Evolutionary conservation across 1,140 invertebrate species (phyloP).

Genomic region (Schlechtendalia chinensis): DNA sequence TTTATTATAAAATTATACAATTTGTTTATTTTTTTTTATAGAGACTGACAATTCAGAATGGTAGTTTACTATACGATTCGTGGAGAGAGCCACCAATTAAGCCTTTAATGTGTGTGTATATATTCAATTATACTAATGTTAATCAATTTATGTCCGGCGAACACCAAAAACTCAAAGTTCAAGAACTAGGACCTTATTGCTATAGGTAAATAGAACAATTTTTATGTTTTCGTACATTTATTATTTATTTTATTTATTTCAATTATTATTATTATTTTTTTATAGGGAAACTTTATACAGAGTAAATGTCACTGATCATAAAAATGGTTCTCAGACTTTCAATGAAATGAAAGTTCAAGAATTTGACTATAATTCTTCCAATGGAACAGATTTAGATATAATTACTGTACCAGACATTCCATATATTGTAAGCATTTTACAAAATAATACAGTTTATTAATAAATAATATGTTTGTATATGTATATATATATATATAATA

Average conservation of each 20-base stretch:
- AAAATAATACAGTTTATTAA: background rate
- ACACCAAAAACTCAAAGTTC: constrained; percentile 68
- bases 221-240: background rate
- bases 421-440: constrained; percentile 58
- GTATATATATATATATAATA: background rate
- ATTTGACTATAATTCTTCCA: constrained; percentile 59
- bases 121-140: constrained; percentile 86
- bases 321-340: constrained; percentile 63
- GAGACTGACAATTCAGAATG: constrained; percentile 69
- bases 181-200: constrained; percentile 84
- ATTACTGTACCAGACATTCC: constrained; percentile 61
- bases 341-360: constrained; percentile 59
- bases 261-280: background rate
- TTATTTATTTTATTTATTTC: background rate
- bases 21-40: constrained; percentile 56
- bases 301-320: constrained; percentile 52
- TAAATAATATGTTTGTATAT: background rate
- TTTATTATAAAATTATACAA: background rate
- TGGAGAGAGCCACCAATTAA: constrained; percentile 82
- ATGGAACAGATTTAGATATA: constrained; percentile 57
- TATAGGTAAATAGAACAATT: constrained; percentile 66
- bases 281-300: constrained; percentile 34
- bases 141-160: constrained; percentile 70
- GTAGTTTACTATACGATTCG: constrained; percentile 77
- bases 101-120: constrained; percentile 76